phyloP scores from a whole-genome alignment of 30 jellyfish, hydroid and myxozoan genomes.

The Turritopsis dohrnii region DNA sequence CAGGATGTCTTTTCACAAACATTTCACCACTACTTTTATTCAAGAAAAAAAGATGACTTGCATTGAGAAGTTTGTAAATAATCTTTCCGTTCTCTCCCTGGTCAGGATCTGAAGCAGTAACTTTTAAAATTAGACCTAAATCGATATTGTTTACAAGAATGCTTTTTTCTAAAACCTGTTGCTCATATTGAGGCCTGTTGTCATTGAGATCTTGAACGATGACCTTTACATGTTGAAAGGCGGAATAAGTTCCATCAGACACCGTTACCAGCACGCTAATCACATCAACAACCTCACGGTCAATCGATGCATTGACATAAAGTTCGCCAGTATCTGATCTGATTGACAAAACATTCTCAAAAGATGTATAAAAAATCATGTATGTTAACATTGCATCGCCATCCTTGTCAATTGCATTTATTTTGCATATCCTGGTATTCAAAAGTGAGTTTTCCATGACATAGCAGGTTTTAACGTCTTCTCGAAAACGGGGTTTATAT shows the following conservation, averaged over 20 bases:
- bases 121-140: neutral
- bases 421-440: neutral
- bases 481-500: neutral
- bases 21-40: neutral
- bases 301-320: neutral
- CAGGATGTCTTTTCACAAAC: neutral
- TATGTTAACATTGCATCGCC: neutral
- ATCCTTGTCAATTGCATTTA: neutral
- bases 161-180: neutral
- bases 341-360: neutral
- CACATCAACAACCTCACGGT: neutral
- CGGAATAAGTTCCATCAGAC: neutral
- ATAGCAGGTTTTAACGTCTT: neutral
- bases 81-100: neutral
- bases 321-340: neutral
- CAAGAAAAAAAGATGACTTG: neutral
- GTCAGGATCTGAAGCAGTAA: conserved; percentile 7
- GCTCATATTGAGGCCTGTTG: conserved; percentile 1
- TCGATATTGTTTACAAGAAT: neutral
- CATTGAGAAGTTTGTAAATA: neutral
- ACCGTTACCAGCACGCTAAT: neutral
- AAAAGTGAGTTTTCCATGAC: neutral
- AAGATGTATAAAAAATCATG: neutral
- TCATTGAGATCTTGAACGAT: neutral
- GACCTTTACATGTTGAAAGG: conserved; percentile 1